Base-by-base conservation (phyloP, 2,113 vertebrate genomes). In the pig (Sus scrofa) region DNA sequence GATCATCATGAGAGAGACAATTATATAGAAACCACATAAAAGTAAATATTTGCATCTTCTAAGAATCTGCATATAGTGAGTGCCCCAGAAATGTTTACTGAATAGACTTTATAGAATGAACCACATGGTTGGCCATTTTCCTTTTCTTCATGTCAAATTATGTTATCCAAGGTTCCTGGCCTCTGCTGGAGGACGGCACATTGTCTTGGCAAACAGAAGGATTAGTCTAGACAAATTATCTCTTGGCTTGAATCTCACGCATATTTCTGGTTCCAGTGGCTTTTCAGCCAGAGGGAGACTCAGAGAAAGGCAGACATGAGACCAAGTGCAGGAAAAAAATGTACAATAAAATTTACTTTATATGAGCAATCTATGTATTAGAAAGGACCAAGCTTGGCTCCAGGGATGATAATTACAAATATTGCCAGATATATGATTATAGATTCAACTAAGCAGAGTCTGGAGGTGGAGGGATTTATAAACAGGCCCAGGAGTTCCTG, bases 281-380 rank as follows among this genome's bases (percentile, higher is more conserved):
- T 79, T 14, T 79, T 83, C 54, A 96, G n/a, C 44, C 50, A 60
- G 27, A 52, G 5, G 10, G 62, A 8, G 19, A 70, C 39, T 94
- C 62, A 60, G 39, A 79, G 52, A 95, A 87, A 81, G 74, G 54
- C 60, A 91, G 62, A 74, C 20, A 63, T 91, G 78, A 89, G 60
- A 85, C 7, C 24, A 73, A 91, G 11, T 34, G 12, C 16, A 89
- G 74, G 60, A 67, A 88, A 34, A 92, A 92, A 3, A 39, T n/a
- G n/a, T 82, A 73, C 0, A 74, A 75, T 65, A 96, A 75, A 89
- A 96, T 74, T 75, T 83, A 74, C 83, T 97, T 87, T 84, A 65
- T 90, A 83, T 89, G 79, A 95, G 93, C 71, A 89, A 10, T 95
- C 37, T 95, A 79, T 89, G 96, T 95, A 95, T 92, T 95, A 92